These are phyloP conservation scores for Bembecia ichneumoniformis DNA, from an alignment of 2,888 invertebrate species.

Conservation along the genomic window DNA sequence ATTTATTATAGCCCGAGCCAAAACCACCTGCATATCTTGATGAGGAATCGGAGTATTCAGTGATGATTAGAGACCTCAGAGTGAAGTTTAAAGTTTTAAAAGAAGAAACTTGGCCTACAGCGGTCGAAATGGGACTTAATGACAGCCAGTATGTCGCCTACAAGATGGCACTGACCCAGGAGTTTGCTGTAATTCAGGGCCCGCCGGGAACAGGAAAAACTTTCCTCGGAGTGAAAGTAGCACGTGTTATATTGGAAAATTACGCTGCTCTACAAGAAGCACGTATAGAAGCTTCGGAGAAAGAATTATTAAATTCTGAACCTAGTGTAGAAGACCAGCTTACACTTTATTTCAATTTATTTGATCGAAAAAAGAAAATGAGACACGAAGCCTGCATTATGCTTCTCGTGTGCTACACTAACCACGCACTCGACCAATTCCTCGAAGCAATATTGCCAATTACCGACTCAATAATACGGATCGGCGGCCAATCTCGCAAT, in stretches of 20 bases:
- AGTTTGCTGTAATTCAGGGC: slow-evolving; percentile 85
- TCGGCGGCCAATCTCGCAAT: slow-evolving; percentile 78
- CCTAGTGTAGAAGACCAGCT: too few relatives aligned
- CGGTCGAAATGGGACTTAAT: slow-evolving; percentile 68
- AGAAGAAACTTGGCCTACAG: slow-evolving; percentile 57
- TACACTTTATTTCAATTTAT: too few relatives aligned
- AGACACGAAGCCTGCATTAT: slow-evolving; percentile 54
- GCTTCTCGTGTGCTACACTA: slow-evolving; percentile 85
- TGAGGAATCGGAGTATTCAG: slow-evolving; percentile 7
- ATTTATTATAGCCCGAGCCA: slow-evolving; percentile 25
- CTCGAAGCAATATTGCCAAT: slow-evolving; percentile 76
- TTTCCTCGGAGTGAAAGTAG: slow-evolving; percentile 80
- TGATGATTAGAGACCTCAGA: slow-evolving; percentile 3
- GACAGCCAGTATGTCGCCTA: slow-evolving; percentile 77
- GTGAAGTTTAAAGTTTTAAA: slow-evolving; percentile 26
- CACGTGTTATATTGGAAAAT: slow-evolving; percentile 42
- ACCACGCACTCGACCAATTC: slow-evolving; percentile 90
- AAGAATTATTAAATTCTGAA: too few relatives aligned
- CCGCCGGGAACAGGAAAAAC: slow-evolving; percentile 93
- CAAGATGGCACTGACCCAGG: slow-evolving; percentile 75
- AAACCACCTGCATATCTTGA: slow-evolving; percentile 29
- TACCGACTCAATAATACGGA: slow-evolving; percentile 74
- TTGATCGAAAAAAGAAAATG: slow-evolving; percentile 68
- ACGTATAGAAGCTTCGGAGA: too few relatives aligned
- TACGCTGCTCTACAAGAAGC: too few relatives aligned